These are phyloP conservation scores for Rhabdomys pumilio DNA, from an alignment of 2,797 vertebrate species.

Conservation along the genomic window DNA sequence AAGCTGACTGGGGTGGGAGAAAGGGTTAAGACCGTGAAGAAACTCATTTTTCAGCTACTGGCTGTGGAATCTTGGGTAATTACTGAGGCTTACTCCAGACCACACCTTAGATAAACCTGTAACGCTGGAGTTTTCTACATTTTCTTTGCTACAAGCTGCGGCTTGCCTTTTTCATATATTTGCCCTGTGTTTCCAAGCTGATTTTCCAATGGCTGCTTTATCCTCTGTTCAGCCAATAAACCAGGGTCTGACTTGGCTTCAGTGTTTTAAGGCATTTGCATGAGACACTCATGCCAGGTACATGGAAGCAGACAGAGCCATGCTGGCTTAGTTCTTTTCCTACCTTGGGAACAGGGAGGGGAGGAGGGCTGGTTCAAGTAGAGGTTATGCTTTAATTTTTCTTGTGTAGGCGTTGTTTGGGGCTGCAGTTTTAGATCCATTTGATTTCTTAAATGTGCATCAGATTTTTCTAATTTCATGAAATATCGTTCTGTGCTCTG, in stretches of 20 bases:
- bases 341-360: conserved; percentile 63
- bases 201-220: conserved; percentile 90
- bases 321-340: conserved; percentile 68
- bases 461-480: conserved; percentile 13
- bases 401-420: conserved; percentile 54
- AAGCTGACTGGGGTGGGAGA: conserved; percentile 54
- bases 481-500: not conserved
- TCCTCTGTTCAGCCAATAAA: conserved; percentile 91
- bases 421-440: not conserved
- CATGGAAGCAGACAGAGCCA: conserved; percentile 68
- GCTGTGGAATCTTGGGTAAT: conserved; percentile 93
- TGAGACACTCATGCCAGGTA: conserved; percentile 86
- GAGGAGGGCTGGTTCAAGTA: conserved; percentile 68
- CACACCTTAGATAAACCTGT: conserved; percentile 98
- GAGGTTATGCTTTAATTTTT: conserved; percentile 76
- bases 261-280: conserved; percentile 82
- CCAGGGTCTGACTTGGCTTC: conserved; percentile 89
- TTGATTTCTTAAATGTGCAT: conserved; percentile 48
- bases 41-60: conserved; percentile 89
- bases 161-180: conserved; percentile 92
- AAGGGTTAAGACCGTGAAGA: conserved; percentile 89
- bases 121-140: conserved; percentile 93
- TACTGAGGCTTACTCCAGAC: conserved; percentile 94
- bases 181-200: conserved; percentile 89
- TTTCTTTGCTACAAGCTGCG: conserved; percentile 94